phyloP scores from a whole-genome alignment of 2,797 vertebrate genomes.

The Erethizon dorsatum region DNA sequence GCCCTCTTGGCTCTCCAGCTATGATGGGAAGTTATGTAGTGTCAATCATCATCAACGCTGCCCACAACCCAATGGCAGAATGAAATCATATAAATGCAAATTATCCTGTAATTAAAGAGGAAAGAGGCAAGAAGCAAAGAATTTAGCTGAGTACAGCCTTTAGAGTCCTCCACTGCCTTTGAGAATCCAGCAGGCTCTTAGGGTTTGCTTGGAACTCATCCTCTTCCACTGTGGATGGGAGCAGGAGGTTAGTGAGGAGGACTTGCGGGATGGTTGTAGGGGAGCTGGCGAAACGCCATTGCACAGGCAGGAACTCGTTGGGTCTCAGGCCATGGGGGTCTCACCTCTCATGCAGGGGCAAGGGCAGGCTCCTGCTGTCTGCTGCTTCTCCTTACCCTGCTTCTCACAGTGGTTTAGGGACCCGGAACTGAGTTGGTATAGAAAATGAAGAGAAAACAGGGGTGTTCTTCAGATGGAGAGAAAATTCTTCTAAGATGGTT shows the following conservation, averaged over 20 bases:
- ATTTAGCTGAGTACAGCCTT: slow-evolving; percentile 66
- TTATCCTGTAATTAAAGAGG: slow-evolving; percentile 81
- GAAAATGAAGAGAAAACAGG: neutral
- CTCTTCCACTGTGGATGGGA: neutral
- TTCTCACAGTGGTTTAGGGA: neutral
- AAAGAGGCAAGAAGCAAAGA: slow-evolving; percentile 72
- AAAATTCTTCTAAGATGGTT: neutral
- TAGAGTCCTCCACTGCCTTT: slow-evolving; percentile 45
- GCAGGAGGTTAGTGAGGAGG: slow-evolving; percentile 22
- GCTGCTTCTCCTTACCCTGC: neutral
- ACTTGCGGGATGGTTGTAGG: neutral
- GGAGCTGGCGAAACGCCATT: neutral
- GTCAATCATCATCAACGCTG: slow-evolving; percentile 60
- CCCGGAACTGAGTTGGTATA: neutral
- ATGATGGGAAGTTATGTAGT: slow-evolving; percentile 67
- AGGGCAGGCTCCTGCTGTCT: neutral
- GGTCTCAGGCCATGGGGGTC: neutral
- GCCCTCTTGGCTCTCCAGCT: slow-evolving; percentile 65
- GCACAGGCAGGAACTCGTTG: neutral
- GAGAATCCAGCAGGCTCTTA: slow-evolving; percentile 29
- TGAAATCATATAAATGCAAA: slow-evolving; percentile 84
- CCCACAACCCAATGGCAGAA: slow-evolving; percentile 61
- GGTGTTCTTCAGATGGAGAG: neutral
- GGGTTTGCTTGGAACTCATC: slow-evolving; percentile 39
- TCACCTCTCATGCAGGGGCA: neutral